Conservation (phyloP, 2,113 vertebrate species). For the Symphodus melops region DNA sequence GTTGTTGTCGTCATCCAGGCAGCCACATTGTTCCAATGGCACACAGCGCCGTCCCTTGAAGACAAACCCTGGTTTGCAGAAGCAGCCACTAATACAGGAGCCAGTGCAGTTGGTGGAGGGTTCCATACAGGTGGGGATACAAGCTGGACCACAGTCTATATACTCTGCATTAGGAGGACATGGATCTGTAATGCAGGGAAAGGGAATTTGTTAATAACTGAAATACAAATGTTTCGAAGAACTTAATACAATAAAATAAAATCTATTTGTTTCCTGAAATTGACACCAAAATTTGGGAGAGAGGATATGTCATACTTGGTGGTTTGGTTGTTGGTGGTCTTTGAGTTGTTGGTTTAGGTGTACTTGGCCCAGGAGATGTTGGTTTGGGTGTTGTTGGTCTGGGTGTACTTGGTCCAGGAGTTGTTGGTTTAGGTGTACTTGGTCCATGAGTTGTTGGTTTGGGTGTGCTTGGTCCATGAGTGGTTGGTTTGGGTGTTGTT, state of each 20-base stretch:
- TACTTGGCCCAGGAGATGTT: background rate
- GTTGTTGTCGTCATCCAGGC: constrained; percentile 79
- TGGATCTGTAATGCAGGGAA: constrained; percentile 49
- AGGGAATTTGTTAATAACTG: background rate
- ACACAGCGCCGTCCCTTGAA: constrained; percentile 78
- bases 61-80: constrained; percentile 86
- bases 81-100: constrained; percentile 82
- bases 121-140: constrained; percentile 76
- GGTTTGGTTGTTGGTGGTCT: constrained; percentile 26
- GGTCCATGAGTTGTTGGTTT: background rate
- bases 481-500: constrained; percentile 19
- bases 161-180: constrained; percentile 80
- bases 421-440: constrained; percentile 1
- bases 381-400: constrained; percentile 38
- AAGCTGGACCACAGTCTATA: constrained; percentile 78
- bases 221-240: background rate
- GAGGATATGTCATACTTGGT: background rate
- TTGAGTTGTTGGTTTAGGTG: constrained; percentile 1
- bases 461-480: background rate
- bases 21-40: constrained; percentile 81
- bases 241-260: background rate
- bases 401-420: constrained; percentile 6
- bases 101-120: constrained; percentile 80
- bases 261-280: constrained; percentile 13
- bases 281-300: background rate